Evolutionary conservation across 37 sponge, comb jelly and placozoan genomes (phyloP).

Genomic region (Mnemiopsis leidyi): DNA sequence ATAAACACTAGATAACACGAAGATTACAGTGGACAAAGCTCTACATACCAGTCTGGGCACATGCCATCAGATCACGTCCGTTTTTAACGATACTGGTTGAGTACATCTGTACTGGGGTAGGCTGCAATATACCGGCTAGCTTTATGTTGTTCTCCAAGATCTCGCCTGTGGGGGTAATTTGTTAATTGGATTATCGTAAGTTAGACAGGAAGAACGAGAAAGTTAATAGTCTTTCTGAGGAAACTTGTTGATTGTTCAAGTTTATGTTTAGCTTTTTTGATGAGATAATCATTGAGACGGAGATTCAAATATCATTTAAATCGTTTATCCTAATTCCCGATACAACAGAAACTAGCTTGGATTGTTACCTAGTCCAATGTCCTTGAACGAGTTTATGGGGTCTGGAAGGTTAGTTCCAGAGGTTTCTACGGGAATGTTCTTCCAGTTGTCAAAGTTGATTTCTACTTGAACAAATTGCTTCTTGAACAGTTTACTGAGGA

Average conservation of each 20-base stretch:
- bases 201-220: background rate
- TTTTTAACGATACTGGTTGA: constrained; percentile 77
- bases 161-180: constrained; percentile 38
- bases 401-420: constrained; percentile 76
- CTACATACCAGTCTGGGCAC: constrained; percentile 95
- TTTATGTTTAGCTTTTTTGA: no score
- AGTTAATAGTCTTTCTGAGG: no score
- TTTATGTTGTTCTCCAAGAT: constrained; percentile 71
- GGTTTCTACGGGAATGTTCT: constrained; percentile 88
- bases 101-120: constrained; percentile 95
- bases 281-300: no score
- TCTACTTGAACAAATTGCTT: constrained; percentile 74
- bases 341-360: no score
- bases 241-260: no score
- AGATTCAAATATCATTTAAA: no score
- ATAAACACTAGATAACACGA: no score
- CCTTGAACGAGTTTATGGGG: constrained; percentile 75
- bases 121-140: constrained; percentile 73
- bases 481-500: constrained; percentile 70
- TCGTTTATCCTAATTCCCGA: no score
- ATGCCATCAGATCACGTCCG: constrained; percentile 91
- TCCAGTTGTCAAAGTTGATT: constrained; percentile 93
- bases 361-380: constrained; percentile 72
- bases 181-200: background rate
- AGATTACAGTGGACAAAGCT: no score